phyloP scores from a whole-genome alignment of 2,113 vertebrate genomes.

The Nyctibius bracteatus region DNA sequence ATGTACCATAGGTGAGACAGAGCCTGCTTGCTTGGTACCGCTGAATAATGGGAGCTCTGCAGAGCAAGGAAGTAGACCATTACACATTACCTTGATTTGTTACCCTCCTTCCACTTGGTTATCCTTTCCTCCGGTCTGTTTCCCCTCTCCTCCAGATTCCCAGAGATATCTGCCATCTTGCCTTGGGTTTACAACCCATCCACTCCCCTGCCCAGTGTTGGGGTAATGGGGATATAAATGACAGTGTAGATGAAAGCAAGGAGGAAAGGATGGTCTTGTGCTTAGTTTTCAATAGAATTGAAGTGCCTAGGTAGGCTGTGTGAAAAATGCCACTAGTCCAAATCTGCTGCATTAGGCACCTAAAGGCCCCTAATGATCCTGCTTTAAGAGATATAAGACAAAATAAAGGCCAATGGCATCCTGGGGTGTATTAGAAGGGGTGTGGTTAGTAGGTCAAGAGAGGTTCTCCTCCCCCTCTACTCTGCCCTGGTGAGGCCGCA shows the following conservation, averaged over 20 bases:
- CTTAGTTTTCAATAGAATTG: background rate
- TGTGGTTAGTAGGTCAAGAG: no score
- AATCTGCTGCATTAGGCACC: conserved; percentile 23
- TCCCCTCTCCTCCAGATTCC: background rate
- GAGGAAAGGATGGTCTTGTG: background rate
- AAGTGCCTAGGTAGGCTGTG: background rate
- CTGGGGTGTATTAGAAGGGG: no score
- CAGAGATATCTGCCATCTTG: background rate
- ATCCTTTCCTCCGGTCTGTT: background rate
- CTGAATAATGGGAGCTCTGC: background rate
- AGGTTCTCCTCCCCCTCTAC: no score
- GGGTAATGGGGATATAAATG: background rate
- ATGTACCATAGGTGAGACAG: background rate
- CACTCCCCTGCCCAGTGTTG: background rate
- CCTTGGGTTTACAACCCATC: background rate
- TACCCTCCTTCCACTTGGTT: background rate
- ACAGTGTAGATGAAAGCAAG: background rate
- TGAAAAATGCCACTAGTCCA: background rate
- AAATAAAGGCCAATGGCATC: no score
- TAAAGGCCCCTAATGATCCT: background rate
- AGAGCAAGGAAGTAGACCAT: background rate
- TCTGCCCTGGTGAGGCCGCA: no score
- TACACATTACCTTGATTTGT: background rate
- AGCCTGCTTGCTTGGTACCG: background rate
- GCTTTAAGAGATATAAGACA: background rate